phyloP scores from a whole-genome alignment of 1,140 invertebrate species.

The Conus ventricosus region DNA sequence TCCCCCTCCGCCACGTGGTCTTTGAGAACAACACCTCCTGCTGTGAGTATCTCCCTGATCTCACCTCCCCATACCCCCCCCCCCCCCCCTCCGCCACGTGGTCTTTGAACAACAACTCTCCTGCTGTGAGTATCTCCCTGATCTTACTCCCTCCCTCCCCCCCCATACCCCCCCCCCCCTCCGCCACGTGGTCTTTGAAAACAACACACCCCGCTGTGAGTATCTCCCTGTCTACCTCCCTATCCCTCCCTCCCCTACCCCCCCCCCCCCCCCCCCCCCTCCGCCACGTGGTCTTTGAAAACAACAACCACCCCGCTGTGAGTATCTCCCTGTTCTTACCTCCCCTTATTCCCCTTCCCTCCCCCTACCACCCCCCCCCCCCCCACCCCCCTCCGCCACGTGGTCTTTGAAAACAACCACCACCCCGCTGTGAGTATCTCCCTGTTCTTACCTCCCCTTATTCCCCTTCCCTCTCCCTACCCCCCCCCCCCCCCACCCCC shows the following conservation, averaged over 20 bases:
- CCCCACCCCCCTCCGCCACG: neutral
- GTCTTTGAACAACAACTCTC: too few species aligned
- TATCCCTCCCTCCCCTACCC: constrained; percentile 61
- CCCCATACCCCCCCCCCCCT: too few species aligned
- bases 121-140: neutral
- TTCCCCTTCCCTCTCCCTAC: constrained; percentile 76
- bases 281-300: constrained; percentile 19
- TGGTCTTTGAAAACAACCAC: constrained; percentile 29
- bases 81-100: too few species aligned
- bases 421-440: constrained; percentile 13
- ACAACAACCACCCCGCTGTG: constrained; percentile 28
- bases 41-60: too few species aligned
- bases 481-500: constrained; percentile 81
- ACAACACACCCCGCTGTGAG: neutral
- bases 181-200: neutral
- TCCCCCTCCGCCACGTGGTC: too few species aligned
- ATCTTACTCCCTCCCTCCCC: too few species aligned
- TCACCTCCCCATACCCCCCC: constrained; percentile 67
- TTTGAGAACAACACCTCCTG: too few species aligned
- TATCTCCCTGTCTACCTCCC: too few species aligned
- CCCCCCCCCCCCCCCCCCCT: constrained; percentile 79
- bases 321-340: neutral
- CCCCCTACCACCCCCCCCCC: constrained; percentile 81
- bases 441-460: too few species aligned
- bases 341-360: too few species aligned